Conservation (phyloP, 2,888 invertebrate genomes). For the Dolichopus griseipennis region DNA sequence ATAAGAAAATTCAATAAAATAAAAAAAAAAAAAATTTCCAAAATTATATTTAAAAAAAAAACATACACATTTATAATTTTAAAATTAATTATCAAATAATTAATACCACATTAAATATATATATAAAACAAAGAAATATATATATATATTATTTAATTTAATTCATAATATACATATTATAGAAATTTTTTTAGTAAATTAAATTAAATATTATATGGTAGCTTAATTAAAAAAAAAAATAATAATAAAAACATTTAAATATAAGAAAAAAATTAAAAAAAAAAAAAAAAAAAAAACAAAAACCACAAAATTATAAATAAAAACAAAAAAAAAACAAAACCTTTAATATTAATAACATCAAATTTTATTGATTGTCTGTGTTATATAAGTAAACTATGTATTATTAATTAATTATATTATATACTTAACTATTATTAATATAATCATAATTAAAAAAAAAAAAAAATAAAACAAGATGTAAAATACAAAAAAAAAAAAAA, state of each 20-base stretch:
- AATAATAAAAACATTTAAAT: slow-evolving; percentile 20
- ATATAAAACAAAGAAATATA: too few relatives aligned
- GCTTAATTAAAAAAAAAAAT: slow-evolving; percentile 14
- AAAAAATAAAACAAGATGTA: slow-evolving; percentile 2
- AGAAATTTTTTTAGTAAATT: too few relatives aligned
- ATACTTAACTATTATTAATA: background rate
- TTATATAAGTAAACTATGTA: slow-evolving; percentile 24
- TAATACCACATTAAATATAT: too few relatives aligned
- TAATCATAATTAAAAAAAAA: background rate
- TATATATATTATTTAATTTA: too few relatives aligned
- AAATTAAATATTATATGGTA: too few relatives aligned
- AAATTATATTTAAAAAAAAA: too few relatives aligned
- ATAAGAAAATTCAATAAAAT: too few relatives aligned
- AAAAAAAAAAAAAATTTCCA: too few relatives aligned
- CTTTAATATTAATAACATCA: slow-evolving; percentile 16
- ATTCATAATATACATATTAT: too few relatives aligned
- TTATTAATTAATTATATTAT: slow-evolving; percentile 11
- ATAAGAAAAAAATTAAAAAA: slow-evolving; percentile 13
- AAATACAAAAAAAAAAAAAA: slow-evolving; percentile 7
- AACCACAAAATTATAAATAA: slow-evolving; percentile 23
- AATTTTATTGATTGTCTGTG: slow-evolving; percentile 27
- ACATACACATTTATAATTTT: too few relatives aligned
- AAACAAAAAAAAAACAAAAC: slow-evolving; percentile 16
- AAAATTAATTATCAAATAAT: too few relatives aligned
- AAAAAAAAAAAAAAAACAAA: slow-evolving; percentile 18